Percentiles rank a stretch among this genome's conserved stretches.
Conservation (phyloP, 2,797 vertebrate genomes). For the Otolemur crassicaudatus region DNA sequence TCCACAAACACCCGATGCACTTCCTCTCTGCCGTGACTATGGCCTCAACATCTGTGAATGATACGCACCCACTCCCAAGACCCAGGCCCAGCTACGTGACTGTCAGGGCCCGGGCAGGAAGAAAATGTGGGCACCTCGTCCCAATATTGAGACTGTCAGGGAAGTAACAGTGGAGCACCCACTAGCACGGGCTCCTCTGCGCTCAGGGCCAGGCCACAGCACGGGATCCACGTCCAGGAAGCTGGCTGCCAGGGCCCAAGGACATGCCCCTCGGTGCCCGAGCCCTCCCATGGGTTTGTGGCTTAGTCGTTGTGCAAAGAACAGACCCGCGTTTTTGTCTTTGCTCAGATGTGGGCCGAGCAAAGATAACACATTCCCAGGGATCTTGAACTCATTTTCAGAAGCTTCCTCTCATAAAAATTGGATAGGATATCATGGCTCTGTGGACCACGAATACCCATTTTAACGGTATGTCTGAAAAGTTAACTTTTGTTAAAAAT, state of each 20-base stretch:
- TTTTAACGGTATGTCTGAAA: neutral
- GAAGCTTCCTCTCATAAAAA: neutral
- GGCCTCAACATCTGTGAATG: neutral
- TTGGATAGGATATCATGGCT: neutral
- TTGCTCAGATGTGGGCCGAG: neutral
- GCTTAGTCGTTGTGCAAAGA: neutral
- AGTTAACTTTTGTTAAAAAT: neutral
- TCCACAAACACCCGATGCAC: too few species aligned
- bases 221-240: accelerated
- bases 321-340: neutral
- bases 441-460: neutral
- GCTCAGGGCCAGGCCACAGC: accelerated
- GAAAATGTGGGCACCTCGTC: neutral
- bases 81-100: neutral
- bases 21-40: accelerated
- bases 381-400: neutral
- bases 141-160: neutral
- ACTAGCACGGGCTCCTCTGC: neutral
- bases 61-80: accelerated
- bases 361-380: neutral
- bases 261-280: accelerated
- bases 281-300: neutral
- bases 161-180: too few species aligned
- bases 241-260: too few species aligned
- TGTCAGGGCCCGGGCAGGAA: neutral